Evolutionary conservation across 2,797 vertebrate genomes (phyloP).

Genomic region (Eulemur albifrons): DNA sequence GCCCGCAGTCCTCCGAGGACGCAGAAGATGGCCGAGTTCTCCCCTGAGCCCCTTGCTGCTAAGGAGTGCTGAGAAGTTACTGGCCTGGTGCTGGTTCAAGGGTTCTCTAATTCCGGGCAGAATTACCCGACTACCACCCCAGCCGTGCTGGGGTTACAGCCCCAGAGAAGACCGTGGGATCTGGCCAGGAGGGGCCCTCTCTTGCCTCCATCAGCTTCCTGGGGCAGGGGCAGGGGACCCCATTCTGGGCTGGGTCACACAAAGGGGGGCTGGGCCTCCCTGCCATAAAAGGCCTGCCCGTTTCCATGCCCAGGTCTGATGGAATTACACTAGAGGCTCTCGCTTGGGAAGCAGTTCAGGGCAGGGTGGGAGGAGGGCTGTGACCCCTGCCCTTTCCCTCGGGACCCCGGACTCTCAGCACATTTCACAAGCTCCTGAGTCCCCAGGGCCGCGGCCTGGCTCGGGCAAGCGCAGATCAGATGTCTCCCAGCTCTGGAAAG

Average conservation of each 20-base stretch:
- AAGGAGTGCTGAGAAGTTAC: background rate
- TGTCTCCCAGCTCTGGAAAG: constrained; percentile 37
- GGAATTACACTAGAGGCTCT: constrained; percentile 54
- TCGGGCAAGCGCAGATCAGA: constrained; percentile 23
- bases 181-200: background rate
- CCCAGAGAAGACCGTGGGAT: background rate
- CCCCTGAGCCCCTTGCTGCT: constrained; percentile 71
- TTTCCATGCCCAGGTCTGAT: background rate
- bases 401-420: background rate
- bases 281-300: background rate
- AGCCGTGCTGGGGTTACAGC: background rate
- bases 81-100: background rate
- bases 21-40: background rate
- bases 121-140: background rate
- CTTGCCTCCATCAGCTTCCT: background rate
- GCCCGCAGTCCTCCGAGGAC: background rate
- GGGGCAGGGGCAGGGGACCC: background rate
- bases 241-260: background rate
- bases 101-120: background rate
- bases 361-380: background rate
- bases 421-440: constrained; percentile 27
- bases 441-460: background rate
- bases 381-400: constrained; percentile 11
- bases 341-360: constrained; percentile 5
- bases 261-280: background rate